Conservation (phyloP, 2,113 vertebrate genomes). For the Nycticebus coucang region DNA sequence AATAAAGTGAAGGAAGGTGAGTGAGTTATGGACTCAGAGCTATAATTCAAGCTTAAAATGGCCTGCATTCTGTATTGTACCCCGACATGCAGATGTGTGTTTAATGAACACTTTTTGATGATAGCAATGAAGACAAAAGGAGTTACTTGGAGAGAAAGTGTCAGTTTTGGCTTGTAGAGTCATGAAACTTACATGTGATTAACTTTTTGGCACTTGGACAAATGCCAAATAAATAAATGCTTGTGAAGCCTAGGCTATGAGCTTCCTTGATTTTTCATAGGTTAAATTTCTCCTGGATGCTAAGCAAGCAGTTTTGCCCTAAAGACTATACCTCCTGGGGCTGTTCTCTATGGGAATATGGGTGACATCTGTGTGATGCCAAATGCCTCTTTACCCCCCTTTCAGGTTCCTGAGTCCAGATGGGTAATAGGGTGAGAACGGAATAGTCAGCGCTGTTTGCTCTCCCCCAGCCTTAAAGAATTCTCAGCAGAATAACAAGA, state of each 20-base stretch:
- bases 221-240: not conserved
- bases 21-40: not conserved
- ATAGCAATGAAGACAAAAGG: not conserved
- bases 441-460: not conserved
- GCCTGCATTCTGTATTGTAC: not conserved
- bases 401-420: not conserved
- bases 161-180: not conserved
- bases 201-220: not conserved
- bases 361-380: not conserved
- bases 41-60: not conserved
- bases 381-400: not conserved
- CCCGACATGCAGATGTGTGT: not conserved
- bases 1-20: not conserved
- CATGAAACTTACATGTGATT: not conserved
- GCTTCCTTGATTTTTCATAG: not conserved
- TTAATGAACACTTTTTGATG: conserved; percentile 4
- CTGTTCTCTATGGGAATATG: not conserved
- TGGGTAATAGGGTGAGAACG: not conserved
- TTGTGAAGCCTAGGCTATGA: not conserved
- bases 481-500: not conserved
- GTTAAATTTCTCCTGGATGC: not conserved
- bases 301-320: not conserved
- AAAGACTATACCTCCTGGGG: not conserved
- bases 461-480: not conserved
- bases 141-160: not conserved